Evolutionary conservation across 2,113 vertebrate genomes (phyloP).

Genomic region (Coreoperca whiteheadi): DNA sequence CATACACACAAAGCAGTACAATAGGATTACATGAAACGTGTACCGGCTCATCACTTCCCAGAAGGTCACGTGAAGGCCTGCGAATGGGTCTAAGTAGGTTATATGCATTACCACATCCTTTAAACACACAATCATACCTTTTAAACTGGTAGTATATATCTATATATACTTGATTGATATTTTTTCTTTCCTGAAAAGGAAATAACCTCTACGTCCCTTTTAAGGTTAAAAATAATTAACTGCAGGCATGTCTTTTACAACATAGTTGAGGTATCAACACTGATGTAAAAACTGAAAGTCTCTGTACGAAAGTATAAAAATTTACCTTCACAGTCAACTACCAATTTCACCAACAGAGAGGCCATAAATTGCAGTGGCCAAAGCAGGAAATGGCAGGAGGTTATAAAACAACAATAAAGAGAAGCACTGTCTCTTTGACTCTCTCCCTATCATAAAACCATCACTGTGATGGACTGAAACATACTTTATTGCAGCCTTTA

Average conservation of each 20-base stretch:
- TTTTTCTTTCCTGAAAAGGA: constrained; percentile 66
- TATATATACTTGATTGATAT: constrained; percentile 62
- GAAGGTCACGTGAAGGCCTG: constrained; percentile 48
- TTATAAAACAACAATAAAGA: constrained; percentile 68
- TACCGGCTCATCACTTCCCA: constrained; percentile 54
- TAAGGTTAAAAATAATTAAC: constrained; percentile 55
- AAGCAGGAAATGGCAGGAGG: constrained; percentile 68
- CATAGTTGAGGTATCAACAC: constrained; percentile 64
- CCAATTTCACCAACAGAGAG: constrained; percentile 53
- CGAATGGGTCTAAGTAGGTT: constrained; percentile 54
- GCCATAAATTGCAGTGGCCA: constrained; percentile 52
- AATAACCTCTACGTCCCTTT: constrained; percentile 71
- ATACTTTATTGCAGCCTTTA: constrained; percentile 71
- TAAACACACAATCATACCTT: constrained; percentile 64
- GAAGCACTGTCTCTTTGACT: constrained; percentile 54
- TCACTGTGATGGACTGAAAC: constrained; percentile 78
- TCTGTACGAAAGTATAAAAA: constrained; percentile 81
- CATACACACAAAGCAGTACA: constrained; percentile 76
- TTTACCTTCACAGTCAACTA: constrained; percentile 64
- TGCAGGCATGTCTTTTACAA: constrained; percentile 59
- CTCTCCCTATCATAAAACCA: constrained; percentile 70
- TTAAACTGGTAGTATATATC: constrained; percentile 61
- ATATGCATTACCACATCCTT: constrained; percentile 58
- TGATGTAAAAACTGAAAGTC: constrained; percentile 68
- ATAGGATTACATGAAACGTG: constrained; percentile 73